Evolutionary conservation across 2,888 invertebrate genomes (phyloP), one percentile per base, ranked within the genome.

Genomic region (Cerastis rubricosa): DNA sequence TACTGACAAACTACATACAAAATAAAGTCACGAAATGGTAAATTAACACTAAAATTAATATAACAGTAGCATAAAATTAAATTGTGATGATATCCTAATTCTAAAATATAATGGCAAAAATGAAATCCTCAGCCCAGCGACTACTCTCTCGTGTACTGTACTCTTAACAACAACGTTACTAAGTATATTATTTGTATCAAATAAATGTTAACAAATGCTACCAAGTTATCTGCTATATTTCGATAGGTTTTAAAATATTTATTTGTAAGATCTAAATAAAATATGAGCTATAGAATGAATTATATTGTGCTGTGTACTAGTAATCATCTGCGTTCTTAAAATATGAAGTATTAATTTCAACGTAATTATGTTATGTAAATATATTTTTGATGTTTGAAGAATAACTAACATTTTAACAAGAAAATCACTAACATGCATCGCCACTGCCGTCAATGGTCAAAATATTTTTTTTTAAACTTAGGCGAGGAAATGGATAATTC

Each of bases 31-130:
- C 81, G 69, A 84, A 86, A 83, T 81, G 80, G 81, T 85, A 84
- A 90, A 87, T 68, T 88, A 88, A 87, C 86, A 88, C 86, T 88
- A 87, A 89, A 89, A 90, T 86, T 88, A 88, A 87, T 88, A 88
- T 90, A 91, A 90, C 89, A 90, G 80, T 87, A 89, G 80, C 87
- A 86, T 91, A 89, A 89, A 91, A 92, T 87, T 89, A 90, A 90
- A 89, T 89, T 93, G 94, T 93, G 93, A 93, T 92, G 91, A 88
- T 89, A 89, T 74, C 81, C 83, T 88, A 89, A 85, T 85, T 84
- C 83, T 90, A 92, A 90, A 90, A 88, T 91, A 92, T 90, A 91
- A 94, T 94, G 94, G 94, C 94, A 93, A 92, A 91, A 92, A 87
- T 87, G 81, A 90, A 87, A 90, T 86, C 74, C 73, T 83, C 78